A percentile compares a stretch with the other conserved stretches of the same genome.
phyloP scores from a whole-genome alignment of 2,888 invertebrate genomes.

The Eurytoma californica region DNA sequence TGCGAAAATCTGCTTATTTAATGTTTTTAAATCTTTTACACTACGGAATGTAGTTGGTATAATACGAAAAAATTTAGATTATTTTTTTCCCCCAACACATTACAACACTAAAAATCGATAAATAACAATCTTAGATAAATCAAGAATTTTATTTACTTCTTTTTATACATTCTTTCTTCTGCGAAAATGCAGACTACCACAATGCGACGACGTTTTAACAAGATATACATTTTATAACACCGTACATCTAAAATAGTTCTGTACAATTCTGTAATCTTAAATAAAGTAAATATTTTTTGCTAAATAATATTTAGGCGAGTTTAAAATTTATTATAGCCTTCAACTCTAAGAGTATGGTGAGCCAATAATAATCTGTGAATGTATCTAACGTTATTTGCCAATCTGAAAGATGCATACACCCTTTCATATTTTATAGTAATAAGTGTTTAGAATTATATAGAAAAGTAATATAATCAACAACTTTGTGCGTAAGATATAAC shows the following conservation, averaged over 20 bases:
- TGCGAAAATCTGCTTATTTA: no score
- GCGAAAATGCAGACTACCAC: conserved; percentile 7
- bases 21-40: no score
- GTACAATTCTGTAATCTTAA: conserved; percentile 7
- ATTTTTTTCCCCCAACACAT: no score
- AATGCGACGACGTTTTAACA: conserved; percentile 3
- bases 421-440: neutral
- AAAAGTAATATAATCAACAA: neutral
- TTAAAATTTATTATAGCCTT: neutral
- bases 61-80: no score
- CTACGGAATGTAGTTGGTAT: no score
- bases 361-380: neutral
- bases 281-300: neutral
- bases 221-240: conserved; percentile 5
- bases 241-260: conserved; percentile 19
- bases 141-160: conserved; percentile 10
- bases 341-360: neutral
- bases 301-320: conserved; percentile 9
- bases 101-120: neutral
- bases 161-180: conserved; percentile 8
- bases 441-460: no score
- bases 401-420: neutral
- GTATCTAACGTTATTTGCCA: neutral
- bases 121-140: neutral
- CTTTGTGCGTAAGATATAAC: conserved; percentile 4